Percentiles rank a stretch among this genome's conserved stretches.
Evolutionary conservation across 2,797 vertebrate species (phyloP).

Genomic region (Notolepis coatsorum): DNA sequence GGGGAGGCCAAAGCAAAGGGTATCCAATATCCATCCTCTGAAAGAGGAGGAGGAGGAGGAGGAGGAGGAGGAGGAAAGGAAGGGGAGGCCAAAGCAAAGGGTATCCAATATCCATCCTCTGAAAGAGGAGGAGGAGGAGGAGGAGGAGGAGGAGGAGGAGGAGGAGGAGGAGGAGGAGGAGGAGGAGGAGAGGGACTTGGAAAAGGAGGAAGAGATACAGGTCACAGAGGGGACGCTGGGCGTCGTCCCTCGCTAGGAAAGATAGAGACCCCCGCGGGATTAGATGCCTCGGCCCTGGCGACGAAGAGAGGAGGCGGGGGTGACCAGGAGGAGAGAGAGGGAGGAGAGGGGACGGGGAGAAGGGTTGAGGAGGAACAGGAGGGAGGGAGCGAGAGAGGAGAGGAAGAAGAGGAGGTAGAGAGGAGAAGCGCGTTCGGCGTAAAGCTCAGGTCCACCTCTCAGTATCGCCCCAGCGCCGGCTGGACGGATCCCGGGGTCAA

Average conservation of each 20-base stretch:
- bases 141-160: neutral
- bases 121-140: conserved; percentile 7
- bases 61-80: conserved; percentile 13
- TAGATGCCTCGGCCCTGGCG: neutral
- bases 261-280: neutral
- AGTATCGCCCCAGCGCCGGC: conserved; percentile 70
- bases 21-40: neutral
- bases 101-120: neutral
- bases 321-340: neutral
- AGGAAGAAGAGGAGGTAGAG: conserved; percentile 30
- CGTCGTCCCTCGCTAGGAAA: no score
- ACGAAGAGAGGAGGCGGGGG: no score
- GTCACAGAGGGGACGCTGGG: no score
- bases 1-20: neutral
- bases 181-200: neutral
- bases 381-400: neutral
- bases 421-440: conserved; percentile 81
- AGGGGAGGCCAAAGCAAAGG: conserved; percentile 4
- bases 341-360: neutral
- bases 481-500: conserved; percentile 74
- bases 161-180: neutral
- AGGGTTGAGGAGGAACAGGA: neutral
- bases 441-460: conserved; percentile 86
- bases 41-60: neutral
- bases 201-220: neutral